A percentile compares a stretch with the other conserved stretches of the same genome.
Conservation (phyloP, 2,113 vertebrate genomes). For the Paramisgurnus dabryanus region DNA sequence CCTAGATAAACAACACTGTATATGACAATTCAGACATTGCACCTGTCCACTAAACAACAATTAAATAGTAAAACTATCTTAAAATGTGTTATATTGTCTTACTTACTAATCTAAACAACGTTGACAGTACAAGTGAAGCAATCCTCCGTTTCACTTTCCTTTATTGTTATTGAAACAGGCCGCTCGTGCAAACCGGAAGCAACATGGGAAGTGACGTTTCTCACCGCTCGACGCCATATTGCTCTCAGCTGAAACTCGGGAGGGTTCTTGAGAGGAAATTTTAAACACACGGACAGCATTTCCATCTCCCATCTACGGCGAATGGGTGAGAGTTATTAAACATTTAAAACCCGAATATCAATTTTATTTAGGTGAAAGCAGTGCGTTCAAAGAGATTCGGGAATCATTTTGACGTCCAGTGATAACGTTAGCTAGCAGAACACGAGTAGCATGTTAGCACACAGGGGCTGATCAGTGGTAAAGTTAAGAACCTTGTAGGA, state of each 20-base stretch:
- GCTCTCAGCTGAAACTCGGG: constrained; percentile 50
- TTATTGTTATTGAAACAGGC: constrained; percentile 12
- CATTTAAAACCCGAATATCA: not conserved
- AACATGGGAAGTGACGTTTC: constrained; percentile 41
- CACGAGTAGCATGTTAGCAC: constrained; percentile 18
- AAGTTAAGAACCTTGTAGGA: not conserved
- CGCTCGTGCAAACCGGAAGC: constrained; percentile 5
- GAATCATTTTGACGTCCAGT: not conserved
- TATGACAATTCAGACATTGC: not conserved
- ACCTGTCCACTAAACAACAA: not conserved
- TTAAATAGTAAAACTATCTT: not conserved
- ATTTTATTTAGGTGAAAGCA: not conserved
- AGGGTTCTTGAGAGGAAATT: constrained; percentile 22
- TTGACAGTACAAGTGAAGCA: not conserved
- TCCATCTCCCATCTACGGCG: not conserved
- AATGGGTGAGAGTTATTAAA: constrained; percentile 23
- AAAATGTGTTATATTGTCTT: not conserved
- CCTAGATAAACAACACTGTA: not conserved
- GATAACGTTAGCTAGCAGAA: constrained; percentile 12
- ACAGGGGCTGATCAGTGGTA: not conserved
- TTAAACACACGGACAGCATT: not conserved
- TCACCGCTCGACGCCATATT: constrained; percentile 72
- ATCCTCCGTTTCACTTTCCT: not conserved
- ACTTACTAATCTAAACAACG: not conserved
- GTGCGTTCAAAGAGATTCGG: not conserved